Evolutionary conservation across 2,113 vertebrate genomes (phyloP).

Genomic region (Prolemur simus): DNA sequence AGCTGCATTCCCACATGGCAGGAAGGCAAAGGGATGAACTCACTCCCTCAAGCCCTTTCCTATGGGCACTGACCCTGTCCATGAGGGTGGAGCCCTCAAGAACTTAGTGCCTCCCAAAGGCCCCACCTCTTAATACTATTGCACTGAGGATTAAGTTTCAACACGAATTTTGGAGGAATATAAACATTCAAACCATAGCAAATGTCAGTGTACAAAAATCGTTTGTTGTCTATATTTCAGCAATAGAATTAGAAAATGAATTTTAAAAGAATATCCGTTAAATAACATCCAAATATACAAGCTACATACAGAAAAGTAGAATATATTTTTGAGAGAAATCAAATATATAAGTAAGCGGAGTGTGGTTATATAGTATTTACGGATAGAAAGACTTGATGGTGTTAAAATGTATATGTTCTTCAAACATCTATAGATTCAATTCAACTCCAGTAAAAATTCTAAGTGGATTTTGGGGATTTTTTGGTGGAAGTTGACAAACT

Average conservation of each 20-base stretch:
- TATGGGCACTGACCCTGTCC: neutral
- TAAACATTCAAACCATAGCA: neutral
- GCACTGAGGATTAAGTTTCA: neutral
- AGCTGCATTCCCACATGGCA: neutral
- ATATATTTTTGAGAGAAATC: conserved; percentile 6
- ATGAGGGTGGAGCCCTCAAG: neutral
- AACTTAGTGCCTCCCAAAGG: neutral
- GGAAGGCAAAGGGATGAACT: neutral
- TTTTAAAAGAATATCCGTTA: neutral
- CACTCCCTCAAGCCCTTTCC: neutral
- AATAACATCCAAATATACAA: neutral
- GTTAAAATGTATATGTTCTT: neutral
- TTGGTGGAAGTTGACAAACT: neutral
- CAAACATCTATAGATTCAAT: neutral
- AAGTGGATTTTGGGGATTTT: neutral
- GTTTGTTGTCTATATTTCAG: neutral
- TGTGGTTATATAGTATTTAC: neutral
- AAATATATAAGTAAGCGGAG: neutral
- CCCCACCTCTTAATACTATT: neutral
- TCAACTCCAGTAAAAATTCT: neutral
- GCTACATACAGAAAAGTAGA: neutral
- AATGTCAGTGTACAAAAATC: neutral
- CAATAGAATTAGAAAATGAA: neutral
- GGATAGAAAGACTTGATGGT: neutral
- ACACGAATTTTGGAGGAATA: neutral